A percentile compares a stretch with the other conserved stretches of the same genome.
Evolutionary conservation across 2,797 vertebrate genomes (phyloP).

Genomic region (Poecilia picta): DNA sequence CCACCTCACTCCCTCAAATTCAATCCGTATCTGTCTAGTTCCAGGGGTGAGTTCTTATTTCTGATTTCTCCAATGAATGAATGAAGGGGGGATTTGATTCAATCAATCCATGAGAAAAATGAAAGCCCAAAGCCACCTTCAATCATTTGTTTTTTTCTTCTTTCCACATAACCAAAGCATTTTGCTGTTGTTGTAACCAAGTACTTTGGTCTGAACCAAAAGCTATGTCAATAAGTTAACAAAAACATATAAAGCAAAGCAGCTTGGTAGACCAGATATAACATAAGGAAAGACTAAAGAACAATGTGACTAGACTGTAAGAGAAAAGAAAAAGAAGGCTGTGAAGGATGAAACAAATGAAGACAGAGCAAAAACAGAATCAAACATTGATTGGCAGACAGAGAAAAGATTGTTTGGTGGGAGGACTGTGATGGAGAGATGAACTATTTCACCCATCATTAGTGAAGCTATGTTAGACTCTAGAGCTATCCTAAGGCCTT

Average conservation of each 20-base stretch:
- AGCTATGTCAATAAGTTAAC: slow-evolving; percentile 42
- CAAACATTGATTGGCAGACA: slow-evolving; percentile 11
- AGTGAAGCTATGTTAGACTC: slow-evolving; percentile 53
- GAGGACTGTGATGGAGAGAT: slow-evolving; percentile 56
- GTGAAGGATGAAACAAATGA: slow-evolving; percentile 11
- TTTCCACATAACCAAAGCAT: background rate
- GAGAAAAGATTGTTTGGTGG: slow-evolving; percentile 28
- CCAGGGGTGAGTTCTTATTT: too few species aligned
- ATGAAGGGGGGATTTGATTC: too few species aligned
- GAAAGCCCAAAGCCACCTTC: background rate
- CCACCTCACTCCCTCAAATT: too few species aligned
- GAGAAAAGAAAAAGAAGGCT: slow-evolving; percentile 8
- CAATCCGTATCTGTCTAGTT: too few species aligned
- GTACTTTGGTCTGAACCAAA: slow-evolving; percentile 19
- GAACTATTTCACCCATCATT: slow-evolving; percentile 66
- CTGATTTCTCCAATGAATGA: too few species aligned
- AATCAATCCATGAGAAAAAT: too few species aligned
- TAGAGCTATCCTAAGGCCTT: slow-evolving; percentile 39
- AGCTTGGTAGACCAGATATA: slow-evolving; percentile 2
- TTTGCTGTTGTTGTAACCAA: background rate
- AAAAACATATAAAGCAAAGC: slow-evolving; percentile 22
- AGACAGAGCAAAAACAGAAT: slow-evolving; percentile 3
- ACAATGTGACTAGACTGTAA: slow-evolving; percentile 14
- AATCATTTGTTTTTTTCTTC: background rate
- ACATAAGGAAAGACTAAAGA: slow-evolving; percentile 6